These are phyloP conservation scores for Semnornis frantzii DNA, from an alignment of 2,113 vertebrate species.

Conservation along the genomic window DNA sequence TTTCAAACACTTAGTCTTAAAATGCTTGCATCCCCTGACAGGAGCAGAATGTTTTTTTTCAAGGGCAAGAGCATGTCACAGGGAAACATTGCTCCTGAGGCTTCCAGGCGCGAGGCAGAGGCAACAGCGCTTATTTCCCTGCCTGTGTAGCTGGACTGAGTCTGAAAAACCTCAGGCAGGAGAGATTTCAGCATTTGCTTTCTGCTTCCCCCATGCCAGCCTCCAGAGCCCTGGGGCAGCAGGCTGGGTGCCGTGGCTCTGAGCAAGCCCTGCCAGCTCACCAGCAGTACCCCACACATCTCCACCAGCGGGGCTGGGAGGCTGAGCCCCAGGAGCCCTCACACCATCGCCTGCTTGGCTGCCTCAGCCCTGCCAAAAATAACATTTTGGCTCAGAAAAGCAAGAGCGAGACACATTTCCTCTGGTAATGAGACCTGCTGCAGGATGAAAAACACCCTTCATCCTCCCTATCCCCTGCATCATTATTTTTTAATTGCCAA, in stretches of 20 bases:
- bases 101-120: not conserved
- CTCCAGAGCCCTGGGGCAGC: not conserved
- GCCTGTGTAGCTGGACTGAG: not conserved
- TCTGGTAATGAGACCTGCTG: not conserved
- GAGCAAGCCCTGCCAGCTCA: not conserved
- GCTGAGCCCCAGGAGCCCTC: not conserved
- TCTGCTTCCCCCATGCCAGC: not conserved
- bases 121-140: not conserved
- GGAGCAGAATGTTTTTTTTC: not conserved
- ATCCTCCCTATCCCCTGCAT: not conserved
- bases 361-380: not conserved
- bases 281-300: fast-evolving
- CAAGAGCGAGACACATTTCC: not conserved
- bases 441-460: not conserved
- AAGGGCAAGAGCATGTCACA: not conserved
- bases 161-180: not conserved
- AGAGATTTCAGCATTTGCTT: not conserved
- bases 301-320: not conserved
- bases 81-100: not conserved
- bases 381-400: not conserved
- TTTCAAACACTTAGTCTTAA: no score
- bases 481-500: conserved; percentile 13
- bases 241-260: not conserved
- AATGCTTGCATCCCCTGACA: not conserved
- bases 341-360: not conserved